Evolutionary conservation across 2,797 vertebrate genomes (phyloP), one percentile per base, ranked within the genome.

Genomic region (Eutrigla gurnardus): DNA sequence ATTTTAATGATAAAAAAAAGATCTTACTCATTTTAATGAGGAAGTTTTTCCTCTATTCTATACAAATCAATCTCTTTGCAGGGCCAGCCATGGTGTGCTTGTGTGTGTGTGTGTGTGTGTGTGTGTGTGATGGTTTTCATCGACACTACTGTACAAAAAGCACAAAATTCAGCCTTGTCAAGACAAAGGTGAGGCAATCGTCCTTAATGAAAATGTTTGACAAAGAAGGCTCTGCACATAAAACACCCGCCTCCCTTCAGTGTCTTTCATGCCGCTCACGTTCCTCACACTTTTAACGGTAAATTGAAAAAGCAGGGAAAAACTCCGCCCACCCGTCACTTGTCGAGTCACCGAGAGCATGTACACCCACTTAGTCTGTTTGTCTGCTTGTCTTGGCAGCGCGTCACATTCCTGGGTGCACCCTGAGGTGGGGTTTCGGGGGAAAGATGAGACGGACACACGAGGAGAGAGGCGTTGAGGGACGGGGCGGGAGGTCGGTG

Each of bases 341-440:
- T 82, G 61, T 65, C 32, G 13, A 43, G 75, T 81, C 45, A 68
- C 55, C 58, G 78, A 90, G 77, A 52, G 57, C 64, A 54, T 1
- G 14, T 35, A 77, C 72, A 86, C 71, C 74, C 77, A 81, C 78
- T 84, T 76, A 80, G 78, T 69, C 63, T 84, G 75, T 55, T 65
- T 66, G 75, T 75, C 78, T 58, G 72, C 79, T 76, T 59, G 60
- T 77, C 68, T 47, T 90, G 79, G 75, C 72, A 69, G 55, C 36
- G 69, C 66, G 76, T 81, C 82, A 83, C 86, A 90, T 87, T 89
- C 87, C 84, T 75, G 32, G 62, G 70, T 62, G 74, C 73, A 62
- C 67, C 70, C 77, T 71, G 47, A 86, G 73, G 86, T 80, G 73
- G 78, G 47, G 32, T 12, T 43, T 9, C 42, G 58, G 33, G 70